Evolutionary conservation across 2,888 invertebrate genomes (phyloP).

Genomic region (Allacma fusca): DNA sequence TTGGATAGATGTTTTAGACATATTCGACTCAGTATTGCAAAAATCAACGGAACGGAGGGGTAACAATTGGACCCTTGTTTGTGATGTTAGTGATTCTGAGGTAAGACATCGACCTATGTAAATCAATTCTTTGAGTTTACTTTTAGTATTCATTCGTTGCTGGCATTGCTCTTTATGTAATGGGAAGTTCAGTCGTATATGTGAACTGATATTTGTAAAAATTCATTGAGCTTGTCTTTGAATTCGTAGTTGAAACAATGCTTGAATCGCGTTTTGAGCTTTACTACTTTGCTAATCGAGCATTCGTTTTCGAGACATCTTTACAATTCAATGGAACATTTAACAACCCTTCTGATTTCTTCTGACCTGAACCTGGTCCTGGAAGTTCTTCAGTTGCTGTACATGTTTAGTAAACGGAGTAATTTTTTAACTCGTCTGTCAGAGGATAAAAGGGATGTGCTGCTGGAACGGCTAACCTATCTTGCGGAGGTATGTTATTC

Average conservation of each 20-base stretch:
- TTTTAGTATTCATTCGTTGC: not conserved
- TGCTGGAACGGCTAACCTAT: constrained; percentile 77
- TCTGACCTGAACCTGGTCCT: constrained; percentile 85
- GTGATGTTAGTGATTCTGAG: constrained; percentile 74
- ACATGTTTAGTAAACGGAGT: constrained; percentile 87
- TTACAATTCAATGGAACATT: constrained; percentile 87
- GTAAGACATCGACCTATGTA: constrained; percentile 49
- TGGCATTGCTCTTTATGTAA: too few species aligned
- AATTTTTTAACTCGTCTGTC: constrained; percentile 82
- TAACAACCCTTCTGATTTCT: constrained; percentile 78
- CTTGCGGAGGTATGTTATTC: constrained; percentile 75
- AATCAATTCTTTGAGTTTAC: too few species aligned
- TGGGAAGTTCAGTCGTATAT: too few species aligned
- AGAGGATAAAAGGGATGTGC: constrained; percentile 74
- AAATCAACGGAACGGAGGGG: constrained; percentile 73
- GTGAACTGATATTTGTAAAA: too few species aligned
- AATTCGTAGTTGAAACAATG: constrained; percentile 73
- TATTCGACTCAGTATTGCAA: constrained; percentile 77
- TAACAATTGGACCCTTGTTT: constrained; percentile 76
- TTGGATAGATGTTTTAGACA: constrained; percentile 84
- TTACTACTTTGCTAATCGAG: constrained; percentile 83
- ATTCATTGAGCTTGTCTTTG: constrained; percentile 14
- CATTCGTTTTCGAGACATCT: constrained; percentile 86
- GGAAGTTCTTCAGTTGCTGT: constrained; percentile 82
- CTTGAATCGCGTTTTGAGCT: constrained; percentile 78